These are phyloP conservation scores for Tapirus terrestris DNA, from an alignment of 2,113 vertebrate species.

Conservation along the genomic window DNA sequence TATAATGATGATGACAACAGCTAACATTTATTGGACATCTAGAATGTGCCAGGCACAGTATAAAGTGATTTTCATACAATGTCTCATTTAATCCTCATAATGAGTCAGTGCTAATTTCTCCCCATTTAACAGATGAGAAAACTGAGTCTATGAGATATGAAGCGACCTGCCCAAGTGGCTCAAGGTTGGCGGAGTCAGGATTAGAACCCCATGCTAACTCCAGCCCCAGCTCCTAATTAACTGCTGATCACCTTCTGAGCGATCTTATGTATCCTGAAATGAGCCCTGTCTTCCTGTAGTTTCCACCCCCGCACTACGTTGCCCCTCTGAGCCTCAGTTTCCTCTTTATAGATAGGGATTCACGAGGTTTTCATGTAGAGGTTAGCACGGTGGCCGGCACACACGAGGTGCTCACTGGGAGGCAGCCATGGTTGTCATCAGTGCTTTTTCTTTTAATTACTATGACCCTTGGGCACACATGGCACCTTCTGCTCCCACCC, in stretches of 20 bases:
- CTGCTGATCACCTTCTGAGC: neutral
- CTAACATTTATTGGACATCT: neutral
- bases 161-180: neutral
- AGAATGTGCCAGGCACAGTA: neutral
- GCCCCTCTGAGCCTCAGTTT: neutral
- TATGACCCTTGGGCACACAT: neutral
- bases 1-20: neutral
- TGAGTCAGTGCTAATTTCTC: neutral
- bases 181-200: neutral
- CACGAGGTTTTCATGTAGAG: accelerated
- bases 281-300: neutral
- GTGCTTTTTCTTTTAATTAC: neutral
- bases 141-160: neutral
- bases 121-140: neutral
- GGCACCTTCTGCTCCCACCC: neutral
- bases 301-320: neutral
- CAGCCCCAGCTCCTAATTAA: neutral
- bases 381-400: neutral
- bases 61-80: neutral
- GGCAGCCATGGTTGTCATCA: neutral
- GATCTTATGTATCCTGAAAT: neutral
- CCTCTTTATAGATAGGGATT: neutral
- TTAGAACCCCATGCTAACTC: neutral
- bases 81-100: neutral
- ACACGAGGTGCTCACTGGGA: accelerated